phyloP scores from a whole-genome alignment of 1,140 invertebrate genomes.

The Agrypnia vestita region DNA sequence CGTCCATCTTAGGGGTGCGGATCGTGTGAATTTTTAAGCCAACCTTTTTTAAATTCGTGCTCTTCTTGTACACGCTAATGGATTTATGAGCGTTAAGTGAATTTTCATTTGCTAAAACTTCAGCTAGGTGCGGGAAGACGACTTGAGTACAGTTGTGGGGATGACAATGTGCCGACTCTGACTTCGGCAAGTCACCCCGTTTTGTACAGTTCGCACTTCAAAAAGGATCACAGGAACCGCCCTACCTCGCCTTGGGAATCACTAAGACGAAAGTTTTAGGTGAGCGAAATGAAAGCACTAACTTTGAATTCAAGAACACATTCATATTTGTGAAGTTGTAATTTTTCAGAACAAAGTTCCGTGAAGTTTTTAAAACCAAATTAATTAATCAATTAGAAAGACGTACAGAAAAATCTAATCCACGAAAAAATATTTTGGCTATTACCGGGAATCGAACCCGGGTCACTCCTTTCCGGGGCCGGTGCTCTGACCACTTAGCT shows the following conservation, averaged over 20 bases:
- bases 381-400: no score
- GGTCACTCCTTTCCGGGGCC: no score
- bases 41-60: conserved; percentile 35
- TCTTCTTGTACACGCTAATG: conserved; percentile 46
- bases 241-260: not conserved
- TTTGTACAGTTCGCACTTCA: not conserved
- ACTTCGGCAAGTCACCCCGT: conserved; percentile 14
- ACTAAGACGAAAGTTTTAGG: no score
- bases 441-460: no score
- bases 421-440: no score
- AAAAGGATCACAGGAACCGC: conserved; percentile 6
- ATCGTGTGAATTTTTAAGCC: conserved; percentile 28
- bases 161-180: conserved; percentile 8
- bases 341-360: no score
- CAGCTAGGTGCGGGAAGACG: not conserved
- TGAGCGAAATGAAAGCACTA: no score
- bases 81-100: conserved; percentile 56
- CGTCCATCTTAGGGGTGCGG: not conserved
- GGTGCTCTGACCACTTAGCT: no score
- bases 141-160: not conserved
- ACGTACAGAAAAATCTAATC: no score
- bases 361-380: no score
- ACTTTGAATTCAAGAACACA: no score
- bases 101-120: conserved; percentile 56
- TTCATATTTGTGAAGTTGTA: no score